Conservation (phyloP, 2,113 vertebrate species). For the Zapus hudsonius region DNA sequence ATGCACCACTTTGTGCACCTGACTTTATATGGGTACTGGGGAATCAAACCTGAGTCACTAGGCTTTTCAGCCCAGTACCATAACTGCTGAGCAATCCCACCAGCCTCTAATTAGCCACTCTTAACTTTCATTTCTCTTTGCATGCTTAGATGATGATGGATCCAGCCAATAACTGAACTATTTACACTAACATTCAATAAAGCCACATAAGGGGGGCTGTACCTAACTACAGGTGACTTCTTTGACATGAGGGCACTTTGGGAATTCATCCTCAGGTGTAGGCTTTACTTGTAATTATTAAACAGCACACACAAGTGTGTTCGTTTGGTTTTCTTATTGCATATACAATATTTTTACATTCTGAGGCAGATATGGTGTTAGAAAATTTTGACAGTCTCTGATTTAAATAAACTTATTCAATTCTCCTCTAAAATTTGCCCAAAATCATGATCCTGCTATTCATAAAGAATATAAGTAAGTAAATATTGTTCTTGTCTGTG, state of each 20-base stretch:
- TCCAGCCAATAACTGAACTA: not conserved
- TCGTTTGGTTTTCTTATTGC: not conserved
- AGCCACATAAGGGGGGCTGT: not conserved
- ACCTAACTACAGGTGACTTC: not conserved
- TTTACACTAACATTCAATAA: not conserved
- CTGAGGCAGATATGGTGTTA: not conserved
- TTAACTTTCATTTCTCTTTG: not conserved
- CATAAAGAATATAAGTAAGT: not conserved
- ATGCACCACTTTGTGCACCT: too few species aligned
- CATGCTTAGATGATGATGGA: not conserved
- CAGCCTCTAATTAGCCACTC: not conserved
- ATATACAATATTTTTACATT: not conserved
- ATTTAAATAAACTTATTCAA: not conserved
- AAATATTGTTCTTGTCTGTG: not conserved
- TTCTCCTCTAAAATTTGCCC: not conserved
- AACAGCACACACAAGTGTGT: not conserved
- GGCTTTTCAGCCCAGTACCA: too few species aligned
- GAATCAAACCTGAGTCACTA: too few species aligned
- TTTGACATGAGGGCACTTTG: not conserved
- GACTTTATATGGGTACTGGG: too few species aligned
- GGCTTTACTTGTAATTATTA: not conserved
- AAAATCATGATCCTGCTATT: not conserved
- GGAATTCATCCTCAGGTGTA: not conserved
- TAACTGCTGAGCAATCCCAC: too few species aligned
- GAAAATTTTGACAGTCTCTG: not conserved